Evolutionary conservation across 30 jellyfish, hydroid and myxozoan genomes (phyloP).

Genomic region (Mastigias papua): DNA sequence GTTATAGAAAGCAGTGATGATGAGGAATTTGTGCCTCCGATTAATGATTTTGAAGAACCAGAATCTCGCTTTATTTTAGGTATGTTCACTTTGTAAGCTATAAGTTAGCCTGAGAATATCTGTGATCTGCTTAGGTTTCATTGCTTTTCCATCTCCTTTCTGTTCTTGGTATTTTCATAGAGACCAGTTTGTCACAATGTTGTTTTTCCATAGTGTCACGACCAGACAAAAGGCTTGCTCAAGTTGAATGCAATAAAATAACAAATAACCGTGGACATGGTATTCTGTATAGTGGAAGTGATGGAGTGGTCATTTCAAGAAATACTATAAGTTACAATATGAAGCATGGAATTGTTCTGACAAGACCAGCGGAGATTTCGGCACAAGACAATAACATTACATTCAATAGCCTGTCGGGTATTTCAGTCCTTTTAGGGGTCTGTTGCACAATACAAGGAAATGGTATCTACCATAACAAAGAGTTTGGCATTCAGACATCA

Average conservation of each 20-base stretch:
- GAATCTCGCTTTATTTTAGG: conserved; percentile 89
- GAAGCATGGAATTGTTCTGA: conserved; percentile 78
- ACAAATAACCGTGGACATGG: conserved; percentile 89
- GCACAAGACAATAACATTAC: conserved; percentile 69
- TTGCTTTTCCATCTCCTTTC: too few species aligned
- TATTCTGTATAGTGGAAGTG: conserved; percentile 80
- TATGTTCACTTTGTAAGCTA: neutral
- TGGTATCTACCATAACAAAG: conserved; percentile 90
- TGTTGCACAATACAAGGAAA: conserved; percentile 82
- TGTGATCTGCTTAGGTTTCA: too few species aligned
- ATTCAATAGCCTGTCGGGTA: conserved; percentile 69
- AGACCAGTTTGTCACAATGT: neutral
- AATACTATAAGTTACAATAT: conserved; percentile 65
- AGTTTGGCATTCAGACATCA: conserved; percentile 72
- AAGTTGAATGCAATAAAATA: conserved; percentile 78
- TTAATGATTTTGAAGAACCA: conserved; percentile 77
- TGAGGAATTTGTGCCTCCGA: conserved; percentile 82
- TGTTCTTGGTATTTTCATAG: neutral
- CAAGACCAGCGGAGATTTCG: conserved; percentile 81
- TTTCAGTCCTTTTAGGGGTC: conserved; percentile 75
- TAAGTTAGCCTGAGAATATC: too few species aligned
- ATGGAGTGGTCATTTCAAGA: conserved; percentile 88
- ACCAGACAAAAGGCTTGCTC: conserved; percentile 90
- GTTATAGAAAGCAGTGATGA: conserved; percentile 87
- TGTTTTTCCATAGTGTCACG: conserved; percentile 69